Evolutionary conservation across 1,140 invertebrate species (phyloP), one percentile per base, ranked within the genome.

Genomic region (Dreissena polymorpha): DNA sequence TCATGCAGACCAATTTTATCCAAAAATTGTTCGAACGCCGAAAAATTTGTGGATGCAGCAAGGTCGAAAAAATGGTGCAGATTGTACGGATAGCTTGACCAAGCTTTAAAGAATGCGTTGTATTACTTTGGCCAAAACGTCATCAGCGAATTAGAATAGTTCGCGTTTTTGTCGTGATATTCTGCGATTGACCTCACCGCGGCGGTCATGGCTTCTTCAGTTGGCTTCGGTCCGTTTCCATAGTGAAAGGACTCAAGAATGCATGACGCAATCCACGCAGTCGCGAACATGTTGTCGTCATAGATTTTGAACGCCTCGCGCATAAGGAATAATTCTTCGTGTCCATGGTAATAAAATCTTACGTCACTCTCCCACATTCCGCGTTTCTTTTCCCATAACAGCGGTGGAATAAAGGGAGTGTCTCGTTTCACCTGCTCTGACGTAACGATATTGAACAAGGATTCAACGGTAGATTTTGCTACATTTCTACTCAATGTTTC

Each of bases 201-300:
- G n/a, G 88, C 51, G 7, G 49, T 74, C 6, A 91, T 81, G 53
- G 86, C 84, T 68, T 88, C 71, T 25, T 87, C 85, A 5, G 88
- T 83, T n/a, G 88, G 86, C 63, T 88, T 87, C 2, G 89, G 88
- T n/a, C 83, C 86, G 49, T 77, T 82, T 63, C 88, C 89, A 83
- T 90, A 92, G n/a, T 78, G 77, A 83, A 86, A 86, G 0, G 88
- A 84, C 69, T 91, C 90, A 13, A 91, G 25, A 63, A 92, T 69
- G 63, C 73, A 80, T 7, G 83, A 80, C 13, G 89, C 87, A 8
- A 92, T 88, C 91, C 91, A 92, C 14, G 89, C 86, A 27, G 91
- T 91, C 0, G 88, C 90, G 79, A 92, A 92, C 90, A 91, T 92
- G 83, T 92, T 90, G 80, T 90, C 90, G 83, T 92, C 91, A 81